These are phyloP conservation scores for Cottus gobio DNA, from an alignment of 2,113 vertebrate genomes.

Conservation along the genomic window DNA sequence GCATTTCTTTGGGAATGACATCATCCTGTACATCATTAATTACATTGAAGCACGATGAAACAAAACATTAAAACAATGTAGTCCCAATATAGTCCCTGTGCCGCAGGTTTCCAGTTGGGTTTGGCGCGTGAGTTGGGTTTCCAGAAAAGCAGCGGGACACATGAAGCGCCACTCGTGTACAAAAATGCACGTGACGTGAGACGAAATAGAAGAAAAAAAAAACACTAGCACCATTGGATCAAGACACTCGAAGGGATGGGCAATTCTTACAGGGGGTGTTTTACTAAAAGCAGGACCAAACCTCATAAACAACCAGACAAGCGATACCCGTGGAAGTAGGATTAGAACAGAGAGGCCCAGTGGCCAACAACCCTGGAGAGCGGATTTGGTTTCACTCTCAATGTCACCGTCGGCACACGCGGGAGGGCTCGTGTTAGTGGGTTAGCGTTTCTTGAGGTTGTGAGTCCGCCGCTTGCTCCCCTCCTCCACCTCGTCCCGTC, in stretches of 20 bases:
- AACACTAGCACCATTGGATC: slow-evolving; percentile 63
- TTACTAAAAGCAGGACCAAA: slow-evolving; percentile 37
- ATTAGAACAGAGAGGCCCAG: slow-evolving; percentile 25
- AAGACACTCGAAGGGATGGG: not conserved
- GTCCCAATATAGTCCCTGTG: not conserved
- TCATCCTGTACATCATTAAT: slow-evolving; percentile 53
- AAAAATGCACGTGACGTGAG: slow-evolving; percentile 32
- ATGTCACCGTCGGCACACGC: slow-evolving; percentile 51
- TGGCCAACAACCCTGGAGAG: slow-evolving; percentile 16
- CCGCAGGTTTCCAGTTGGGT: slow-evolving; percentile 26
- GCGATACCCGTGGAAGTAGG: slow-evolving; percentile 5
- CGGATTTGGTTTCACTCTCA: slow-evolving; percentile 23
- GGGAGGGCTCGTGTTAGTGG: slow-evolving; percentile 74
- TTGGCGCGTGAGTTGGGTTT: slow-evolving; percentile 7
- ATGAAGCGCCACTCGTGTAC: slow-evolving; percentile 37
- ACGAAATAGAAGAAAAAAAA: slow-evolving; percentile 45
- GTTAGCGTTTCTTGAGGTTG: slow-evolving; percentile 76
- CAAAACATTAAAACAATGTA: slow-evolving; percentile 25
- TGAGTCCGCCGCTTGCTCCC: slow-evolving; percentile 59
- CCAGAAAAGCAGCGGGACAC: slow-evolving; percentile 21
- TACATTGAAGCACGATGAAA: slow-evolving; percentile 30
- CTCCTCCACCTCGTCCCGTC: slow-evolving; percentile 40
- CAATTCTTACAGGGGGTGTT: slow-evolving; percentile 38
- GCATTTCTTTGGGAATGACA: slow-evolving; percentile 36
- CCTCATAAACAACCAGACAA: slow-evolving; percentile 32